phyloP scores from a whole-genome alignment of 2,888 invertebrate species.

The Xylocampa areola region DNA sequence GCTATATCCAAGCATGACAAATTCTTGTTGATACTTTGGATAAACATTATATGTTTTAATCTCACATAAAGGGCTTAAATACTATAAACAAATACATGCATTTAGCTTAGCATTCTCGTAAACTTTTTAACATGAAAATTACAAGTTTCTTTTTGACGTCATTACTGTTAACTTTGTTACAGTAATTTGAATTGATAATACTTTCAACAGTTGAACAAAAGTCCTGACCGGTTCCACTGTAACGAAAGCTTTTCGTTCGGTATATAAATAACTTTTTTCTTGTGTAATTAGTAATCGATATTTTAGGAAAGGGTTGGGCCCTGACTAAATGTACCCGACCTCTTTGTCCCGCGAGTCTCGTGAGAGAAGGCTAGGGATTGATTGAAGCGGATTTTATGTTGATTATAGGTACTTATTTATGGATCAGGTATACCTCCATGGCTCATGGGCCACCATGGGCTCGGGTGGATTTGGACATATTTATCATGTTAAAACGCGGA shows the following conservation, averaged over 20 bases:
- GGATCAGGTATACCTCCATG: no score
- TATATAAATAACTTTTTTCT: conserved; percentile 30
- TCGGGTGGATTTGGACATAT: no score
- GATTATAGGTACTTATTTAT: no score
- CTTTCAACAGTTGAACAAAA: conserved; percentile 41
- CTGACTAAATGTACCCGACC: neutral
- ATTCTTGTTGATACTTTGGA: no score
- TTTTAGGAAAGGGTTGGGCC: conserved; percentile 3
- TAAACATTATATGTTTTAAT: conserved; percentile 8
- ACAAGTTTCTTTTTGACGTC: conserved; percentile 17
- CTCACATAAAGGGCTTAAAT: neutral
- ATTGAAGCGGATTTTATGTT: neutral
- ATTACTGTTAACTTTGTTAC: conserved; percentile 33
- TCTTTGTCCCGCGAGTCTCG: neutral
- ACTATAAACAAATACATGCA: conserved; percentile 12
- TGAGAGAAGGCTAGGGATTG: conserved; percentile 2
- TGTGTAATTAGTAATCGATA: conserved; percentile 30
- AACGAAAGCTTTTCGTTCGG: conserved; percentile 27
- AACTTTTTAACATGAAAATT: conserved; percentile 13
- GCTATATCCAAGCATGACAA: no score
- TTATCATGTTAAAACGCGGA: no score
- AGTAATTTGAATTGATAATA: conserved; percentile 53
- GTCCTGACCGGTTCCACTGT: conserved; percentile 35
- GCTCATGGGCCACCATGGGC: no score
- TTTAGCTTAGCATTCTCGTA: neutral